phyloP scores from a whole-genome alignment of 2,888 invertebrate species.

The Agriopis aurantiaria region DNA sequence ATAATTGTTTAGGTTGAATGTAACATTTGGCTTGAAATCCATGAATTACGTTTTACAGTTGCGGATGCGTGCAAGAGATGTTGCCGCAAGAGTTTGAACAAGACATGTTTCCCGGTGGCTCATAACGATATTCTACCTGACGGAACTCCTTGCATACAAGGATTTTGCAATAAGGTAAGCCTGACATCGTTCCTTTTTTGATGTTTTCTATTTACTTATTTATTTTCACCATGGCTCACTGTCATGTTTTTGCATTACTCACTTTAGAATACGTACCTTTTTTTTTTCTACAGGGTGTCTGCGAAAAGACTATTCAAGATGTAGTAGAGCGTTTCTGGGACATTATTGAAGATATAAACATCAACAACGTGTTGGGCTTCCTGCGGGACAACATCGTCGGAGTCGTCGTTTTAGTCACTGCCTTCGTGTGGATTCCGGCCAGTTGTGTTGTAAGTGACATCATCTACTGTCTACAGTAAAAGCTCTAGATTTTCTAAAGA shows the following conservation, averaged over 20 bases:
- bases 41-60: slow-evolving; percentile 84
- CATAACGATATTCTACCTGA: slow-evolving; percentile 95
- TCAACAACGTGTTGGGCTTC: slow-evolving; percentile 95
- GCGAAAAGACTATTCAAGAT: slow-evolving; percentile 97
- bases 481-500: too few species aligned
- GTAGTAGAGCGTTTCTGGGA: slow-evolving; percentile 99
- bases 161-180: slow-evolving; percentile 96
- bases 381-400: slow-evolving; percentile 97
- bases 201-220: not conserved
- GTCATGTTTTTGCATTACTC: too few species aligned
- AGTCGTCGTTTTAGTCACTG: slow-evolving; percentile 95
- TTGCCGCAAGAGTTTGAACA: slow-evolving; percentile 96
- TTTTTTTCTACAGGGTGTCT: slow-evolving; percentile 90
- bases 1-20: too few species aligned
- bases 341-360: slow-evolving; percentile 98
- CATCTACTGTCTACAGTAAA: not conserved
- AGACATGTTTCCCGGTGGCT: slow-evolving; percentile 96
- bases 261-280: not conserved
- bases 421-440: slow-evolving; percentile 98
- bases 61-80: slow-evolving; percentile 97
- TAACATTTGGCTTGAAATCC: not conserved
- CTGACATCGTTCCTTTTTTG: not conserved
- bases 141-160: slow-evolving; percentile 98
- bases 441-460: slow-evolving; percentile 89
- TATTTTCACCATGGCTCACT: not conserved